phyloP scores from a whole-genome alignment of 2,888 invertebrate genomes.

The Dastarcus helophoroides region DNA sequence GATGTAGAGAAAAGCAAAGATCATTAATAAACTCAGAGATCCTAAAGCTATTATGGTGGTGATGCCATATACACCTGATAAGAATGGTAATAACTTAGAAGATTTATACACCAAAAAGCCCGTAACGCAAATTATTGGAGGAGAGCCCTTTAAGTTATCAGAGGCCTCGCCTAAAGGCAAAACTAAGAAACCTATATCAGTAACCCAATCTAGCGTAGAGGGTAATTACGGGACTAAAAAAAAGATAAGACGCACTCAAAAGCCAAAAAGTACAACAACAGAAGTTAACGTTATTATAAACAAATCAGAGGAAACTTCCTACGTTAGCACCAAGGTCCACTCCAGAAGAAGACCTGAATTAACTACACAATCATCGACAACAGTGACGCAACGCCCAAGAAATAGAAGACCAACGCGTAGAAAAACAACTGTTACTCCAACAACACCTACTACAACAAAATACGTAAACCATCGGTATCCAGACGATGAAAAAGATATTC shows the following conservation, averaged over 20 bases:
- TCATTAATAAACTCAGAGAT: constrained; percentile 27
- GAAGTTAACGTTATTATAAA: constrained; percentile 3
- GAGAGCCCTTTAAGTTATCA: constrained; percentile 14
- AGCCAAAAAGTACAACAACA: constrained; percentile 11
- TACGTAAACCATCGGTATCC: constrained; percentile 30
- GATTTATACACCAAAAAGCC: constrained; percentile 58
- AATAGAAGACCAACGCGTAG: constrained; percentile 14
- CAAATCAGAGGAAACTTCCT: background rate
- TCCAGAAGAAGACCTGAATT: constrained; percentile 6
- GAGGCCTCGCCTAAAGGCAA: background rate
- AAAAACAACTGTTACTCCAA: constrained; percentile 15
- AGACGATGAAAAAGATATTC: constrained; percentile 18
- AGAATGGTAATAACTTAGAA: constrained; percentile 43
- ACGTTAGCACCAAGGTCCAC: constrained; percentile 7
- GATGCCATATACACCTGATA: constrained; percentile 49
- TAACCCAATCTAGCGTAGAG: background rate
- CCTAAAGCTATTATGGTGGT: constrained; percentile 53
- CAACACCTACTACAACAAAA: constrained; percentile 13
- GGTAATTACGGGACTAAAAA: no score
- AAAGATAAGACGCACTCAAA: background rate
- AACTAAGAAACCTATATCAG: background rate
- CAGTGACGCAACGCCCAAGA: constrained; percentile 40
- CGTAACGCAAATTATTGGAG: constrained; percentile 45
- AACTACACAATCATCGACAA: constrained; percentile 26
- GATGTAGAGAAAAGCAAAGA: constrained; percentile 28